Conservation (phyloP, 2,113 vertebrate genomes). For the Thomomys bottae region DNA sequence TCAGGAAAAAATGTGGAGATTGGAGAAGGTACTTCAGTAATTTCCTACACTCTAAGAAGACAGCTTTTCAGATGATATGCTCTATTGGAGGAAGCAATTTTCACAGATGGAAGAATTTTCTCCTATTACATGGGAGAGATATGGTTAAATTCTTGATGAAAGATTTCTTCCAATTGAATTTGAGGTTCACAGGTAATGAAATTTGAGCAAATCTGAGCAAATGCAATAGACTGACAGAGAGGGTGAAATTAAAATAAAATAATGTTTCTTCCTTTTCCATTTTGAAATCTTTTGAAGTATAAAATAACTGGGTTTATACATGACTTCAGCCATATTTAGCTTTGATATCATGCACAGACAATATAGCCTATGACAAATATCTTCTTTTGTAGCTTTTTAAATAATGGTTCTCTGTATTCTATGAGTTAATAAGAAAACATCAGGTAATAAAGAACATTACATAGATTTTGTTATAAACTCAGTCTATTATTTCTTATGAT, state of each 20-base stretch:
- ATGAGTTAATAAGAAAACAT: background rate
- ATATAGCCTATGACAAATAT: background rate
- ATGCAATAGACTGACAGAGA: conserved; percentile 51
- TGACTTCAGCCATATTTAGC: background rate
- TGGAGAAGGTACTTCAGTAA: conserved; percentile 44
- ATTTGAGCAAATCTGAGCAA: conserved; percentile 67
- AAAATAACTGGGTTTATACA: background rate
- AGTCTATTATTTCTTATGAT: background rate
- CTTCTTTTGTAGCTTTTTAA: background rate
- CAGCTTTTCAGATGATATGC: conserved; percentile 62
- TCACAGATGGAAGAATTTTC: conserved; percentile 69
- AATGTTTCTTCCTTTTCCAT: background rate
- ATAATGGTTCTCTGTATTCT: background rate
- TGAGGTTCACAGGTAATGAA: conserved; percentile 66
- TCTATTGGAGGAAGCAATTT: conserved; percentile 71
- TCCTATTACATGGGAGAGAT: conserved; percentile 64
- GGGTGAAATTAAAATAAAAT: conserved; percentile 59
- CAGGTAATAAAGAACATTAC: background rate
- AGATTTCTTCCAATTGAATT: conserved; percentile 73
- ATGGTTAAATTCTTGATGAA: conserved; percentile 72
- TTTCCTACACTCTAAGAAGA: conserved; percentile 68
- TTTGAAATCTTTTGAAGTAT: conserved; percentile 19
- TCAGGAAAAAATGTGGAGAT: conserved; percentile 7
- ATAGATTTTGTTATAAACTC: background rate
- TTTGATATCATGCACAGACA: background rate